Evolutionary conservation across 1,140 invertebrate genomes (phyloP), one percentile per base, ranked within the genome.

Genomic region (Chrysopa pallens): DNA sequence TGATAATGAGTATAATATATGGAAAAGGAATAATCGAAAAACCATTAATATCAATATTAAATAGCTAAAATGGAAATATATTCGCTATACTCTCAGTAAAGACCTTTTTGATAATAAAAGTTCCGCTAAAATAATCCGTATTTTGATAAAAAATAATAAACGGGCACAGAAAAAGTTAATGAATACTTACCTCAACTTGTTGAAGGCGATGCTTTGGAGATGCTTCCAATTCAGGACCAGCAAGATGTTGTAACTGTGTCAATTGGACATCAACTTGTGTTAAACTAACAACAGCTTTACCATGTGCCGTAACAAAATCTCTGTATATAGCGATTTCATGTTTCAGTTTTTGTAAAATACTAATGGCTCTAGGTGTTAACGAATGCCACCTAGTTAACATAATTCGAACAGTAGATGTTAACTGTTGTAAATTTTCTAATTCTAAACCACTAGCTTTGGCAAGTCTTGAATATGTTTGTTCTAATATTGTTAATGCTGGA

Each of bases 251-350:
- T 6, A 80, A 53, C 46, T 81, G 66, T 0, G 78, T 81, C 3
- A 85, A 53, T 17, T 72, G 59, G 1, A 76, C 73, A 51, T 85
- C 79, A 2, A 81, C 66, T 48, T 76, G 72, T 0, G 73, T 76
- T 4, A 85, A 58, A 1, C 69, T 72, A 8, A 81, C 67, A 0
- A 82, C 68, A 0, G 78, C 74, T 13, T 70, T 68, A n/a, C 75
- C 71, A 43, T 84, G 81, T 11, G 73, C 72, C 11, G 69, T 68
- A 6, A 76, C 68, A 45, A 84, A 83, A 37, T 80, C 76, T 1
- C 72, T 63, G 50, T 79, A 73, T 1, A 69, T 60, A 39, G 65
- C 67, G 14, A 70, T 56, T 29, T 73, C 72, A 58, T 54, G 61
- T 58, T 57, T 61, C 29, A 64, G 56, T 44, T 53, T 63, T 52